Evolutionary conservation across 2,797 vertebrate species (phyloP).

Genomic region (Forpus xanthops): DNA sequence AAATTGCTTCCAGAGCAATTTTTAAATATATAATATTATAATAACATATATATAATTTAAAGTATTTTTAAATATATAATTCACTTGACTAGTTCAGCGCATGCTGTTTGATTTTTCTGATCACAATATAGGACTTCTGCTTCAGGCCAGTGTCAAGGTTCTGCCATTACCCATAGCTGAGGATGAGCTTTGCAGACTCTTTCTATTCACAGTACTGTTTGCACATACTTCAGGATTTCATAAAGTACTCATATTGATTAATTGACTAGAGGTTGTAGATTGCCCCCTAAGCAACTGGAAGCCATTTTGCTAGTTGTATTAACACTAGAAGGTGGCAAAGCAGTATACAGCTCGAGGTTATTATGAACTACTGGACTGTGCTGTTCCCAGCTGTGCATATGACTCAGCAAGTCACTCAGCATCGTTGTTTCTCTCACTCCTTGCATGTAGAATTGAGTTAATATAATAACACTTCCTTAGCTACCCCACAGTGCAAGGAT

Average conservation of each 20-base stretch:
- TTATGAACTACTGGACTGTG: neutral
- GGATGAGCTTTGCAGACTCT: neutral
- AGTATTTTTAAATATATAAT: neutral
- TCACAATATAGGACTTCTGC: neutral
- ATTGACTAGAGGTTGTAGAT: neutral
- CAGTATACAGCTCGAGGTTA: neutral
- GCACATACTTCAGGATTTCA: neutral
- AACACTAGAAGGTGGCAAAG: neutral
- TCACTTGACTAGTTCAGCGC: neutral
- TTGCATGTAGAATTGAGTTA: neutral
- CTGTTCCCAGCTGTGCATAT: neutral
- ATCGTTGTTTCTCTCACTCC: neutral
- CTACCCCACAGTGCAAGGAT: neutral
- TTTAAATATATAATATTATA: neutral
- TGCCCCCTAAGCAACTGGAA: neutral
- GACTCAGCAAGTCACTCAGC: neutral
- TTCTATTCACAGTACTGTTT: neutral
- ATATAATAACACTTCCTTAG: neutral
- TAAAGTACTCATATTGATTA: neutral
- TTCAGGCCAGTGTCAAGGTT: neutral
- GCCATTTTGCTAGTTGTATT: neutral
- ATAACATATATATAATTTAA: too few species aligned
- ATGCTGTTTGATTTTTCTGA: neutral
- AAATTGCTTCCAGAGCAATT: neutral
- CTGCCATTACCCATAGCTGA: neutral